These are phyloP conservation scores for Drosophila vallismaia DNA, from an alignment of 2,888 invertebrate species.

Conservation along the genomic window DNA sequence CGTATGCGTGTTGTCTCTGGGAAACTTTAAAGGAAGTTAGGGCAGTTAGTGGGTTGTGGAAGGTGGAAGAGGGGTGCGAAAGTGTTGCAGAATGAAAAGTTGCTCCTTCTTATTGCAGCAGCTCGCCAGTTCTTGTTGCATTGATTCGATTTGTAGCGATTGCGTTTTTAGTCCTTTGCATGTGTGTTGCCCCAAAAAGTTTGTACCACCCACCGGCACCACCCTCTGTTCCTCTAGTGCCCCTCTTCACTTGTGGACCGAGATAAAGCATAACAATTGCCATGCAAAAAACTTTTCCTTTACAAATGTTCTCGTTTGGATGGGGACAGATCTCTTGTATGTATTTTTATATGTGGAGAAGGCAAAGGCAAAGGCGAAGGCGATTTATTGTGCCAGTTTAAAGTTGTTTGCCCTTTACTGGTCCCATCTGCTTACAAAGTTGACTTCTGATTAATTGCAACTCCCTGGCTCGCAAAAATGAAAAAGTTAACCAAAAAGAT, in stretches of 20 bases:
- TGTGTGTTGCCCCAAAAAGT: slow-evolving; percentile 63
- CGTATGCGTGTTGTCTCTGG: slow-evolving; percentile 46
- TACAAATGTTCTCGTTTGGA: slow-evolving; percentile 56
- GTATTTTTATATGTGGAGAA: background rate
- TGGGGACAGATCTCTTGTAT: slow-evolving; percentile 24
- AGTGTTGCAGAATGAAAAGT: slow-evolving; percentile 75
- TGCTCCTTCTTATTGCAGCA: slow-evolving; percentile 62
- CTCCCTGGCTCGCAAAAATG: slow-evolving; percentile 9
- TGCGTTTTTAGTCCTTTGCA: slow-evolving; percentile 78
- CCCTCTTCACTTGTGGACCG: slow-evolving; percentile 17
- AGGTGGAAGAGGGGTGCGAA: slow-evolving; percentile 44
- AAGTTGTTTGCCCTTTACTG: slow-evolving; percentile 49
- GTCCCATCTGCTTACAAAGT: slow-evolving; percentile 58
- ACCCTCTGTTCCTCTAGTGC: too few relatives aligned
- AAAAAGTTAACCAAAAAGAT: slow-evolving; percentile 36
- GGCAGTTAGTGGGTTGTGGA: slow-evolving; percentile 19
- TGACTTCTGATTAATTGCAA: slow-evolving; percentile 54
- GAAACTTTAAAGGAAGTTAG: slow-evolving; percentile 38
- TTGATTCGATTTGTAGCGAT: slow-evolving; percentile 78
- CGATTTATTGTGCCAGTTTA: slow-evolving; percentile 66
- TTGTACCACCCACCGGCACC: slow-evolving; percentile 14
- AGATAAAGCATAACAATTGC: slow-evolving; percentile 74
- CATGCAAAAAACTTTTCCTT: slow-evolving; percentile 57
- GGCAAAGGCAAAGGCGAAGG: slow-evolving; percentile 3
- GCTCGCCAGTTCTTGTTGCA: slow-evolving; percentile 50